phyloP scores from a whole-genome alignment of 2,113 vertebrate genomes.

The Nerophis ophidion region DNA sequence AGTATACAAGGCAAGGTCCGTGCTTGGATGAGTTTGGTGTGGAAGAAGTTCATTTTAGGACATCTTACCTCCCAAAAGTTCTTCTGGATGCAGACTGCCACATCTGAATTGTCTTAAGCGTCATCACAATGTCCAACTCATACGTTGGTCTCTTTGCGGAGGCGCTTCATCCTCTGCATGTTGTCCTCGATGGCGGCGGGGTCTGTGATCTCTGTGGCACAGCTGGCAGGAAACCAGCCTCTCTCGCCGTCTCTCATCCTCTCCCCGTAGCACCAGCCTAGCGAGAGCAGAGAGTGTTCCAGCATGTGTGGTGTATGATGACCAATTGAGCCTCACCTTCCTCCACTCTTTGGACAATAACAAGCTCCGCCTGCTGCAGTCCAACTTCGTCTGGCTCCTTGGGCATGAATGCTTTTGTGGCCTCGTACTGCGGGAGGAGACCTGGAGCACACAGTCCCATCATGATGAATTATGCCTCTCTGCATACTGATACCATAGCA shows the following conservation, averaged over 20 bases:
- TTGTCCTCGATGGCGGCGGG: constrained; percentile 77
- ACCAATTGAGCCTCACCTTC: constrained; percentile 71
- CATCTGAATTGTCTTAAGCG: no score
- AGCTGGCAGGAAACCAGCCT: constrained; percentile 87
- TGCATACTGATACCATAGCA: no score
- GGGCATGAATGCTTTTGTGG: constrained; percentile 81
- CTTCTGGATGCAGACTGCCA: neutral
- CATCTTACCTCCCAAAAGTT: neutral
- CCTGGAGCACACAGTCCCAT: constrained; percentile 56
- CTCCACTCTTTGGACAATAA: constrained; percentile 77
- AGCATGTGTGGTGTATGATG: neutral
- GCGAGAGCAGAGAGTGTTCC: neutral
- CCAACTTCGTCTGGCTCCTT: constrained; percentile 83
- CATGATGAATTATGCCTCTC: neutral
- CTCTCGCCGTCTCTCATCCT: constrained; percentile 81
- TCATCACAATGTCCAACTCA: constrained; percentile 39
- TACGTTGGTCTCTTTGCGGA: constrained; percentile 85
- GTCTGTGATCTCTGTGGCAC: constrained; percentile 81
- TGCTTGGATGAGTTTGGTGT: neutral
- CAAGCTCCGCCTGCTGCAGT: constrained; percentile 83
- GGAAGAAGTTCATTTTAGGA: neutral
- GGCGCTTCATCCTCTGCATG: constrained; percentile 83
- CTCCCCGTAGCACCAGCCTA: constrained; percentile 80
- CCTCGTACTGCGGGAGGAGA: constrained; percentile 82
- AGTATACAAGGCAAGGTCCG: neutral